Percentiles rank a stretch among this genome's conserved stretches.
These are phyloP conservation scores for Tromatobia lineatoria DNA, from an alignment of 2,888 invertebrate species.

Conservation along the genomic window DNA sequence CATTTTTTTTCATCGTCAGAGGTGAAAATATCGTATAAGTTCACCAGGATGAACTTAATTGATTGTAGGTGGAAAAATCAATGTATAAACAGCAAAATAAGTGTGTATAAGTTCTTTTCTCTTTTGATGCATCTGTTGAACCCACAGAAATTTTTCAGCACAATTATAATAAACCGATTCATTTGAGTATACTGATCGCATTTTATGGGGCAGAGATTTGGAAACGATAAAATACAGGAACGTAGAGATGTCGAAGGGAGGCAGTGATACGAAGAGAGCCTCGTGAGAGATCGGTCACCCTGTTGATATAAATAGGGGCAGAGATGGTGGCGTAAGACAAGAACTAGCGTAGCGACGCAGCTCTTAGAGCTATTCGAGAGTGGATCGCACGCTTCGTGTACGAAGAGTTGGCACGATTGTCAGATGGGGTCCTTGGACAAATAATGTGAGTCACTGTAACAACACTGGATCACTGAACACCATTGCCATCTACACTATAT, in stretches of 20 bases:
- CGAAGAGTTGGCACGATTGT: constrained; percentile 63
- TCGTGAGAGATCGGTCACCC: constrained; percentile 56
- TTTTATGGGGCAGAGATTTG: constrained; percentile 16
- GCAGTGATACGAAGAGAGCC: constrained; percentile 47
- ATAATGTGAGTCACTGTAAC: constrained; percentile 83
- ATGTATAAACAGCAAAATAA: too few species aligned
- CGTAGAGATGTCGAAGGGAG: constrained; percentile 1
- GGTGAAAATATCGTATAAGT: too few species aligned
- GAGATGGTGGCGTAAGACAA: constrained; percentile 26
- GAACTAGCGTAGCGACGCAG: constrained; percentile 32
- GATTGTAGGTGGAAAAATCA: too few species aligned
- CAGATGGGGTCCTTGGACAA: constrained; percentile 79
- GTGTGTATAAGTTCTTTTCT: not conserved
- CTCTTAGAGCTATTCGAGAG: constrained; percentile 48
- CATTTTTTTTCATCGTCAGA: too few species aligned
- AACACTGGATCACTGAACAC: constrained; percentile 73
- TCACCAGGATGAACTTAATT: too few species aligned
- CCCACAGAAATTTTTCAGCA: not conserved
- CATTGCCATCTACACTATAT: constrained; percentile 65
- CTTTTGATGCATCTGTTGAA: constrained; percentile 4
- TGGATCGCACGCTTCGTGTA: constrained; percentile 55
- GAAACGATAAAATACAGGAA: constrained; percentile 16
- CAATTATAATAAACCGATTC: constrained; percentile 9
- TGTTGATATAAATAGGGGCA: constrained; percentile 44
- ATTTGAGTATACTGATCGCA: not conserved